A percentile compares a stretch with the other conserved stretches of the same genome.
Evolutionary conservation across 2,113 vertebrate genomes (phyloP).

Genomic region (Misgurnus mizolepis): DNA sequence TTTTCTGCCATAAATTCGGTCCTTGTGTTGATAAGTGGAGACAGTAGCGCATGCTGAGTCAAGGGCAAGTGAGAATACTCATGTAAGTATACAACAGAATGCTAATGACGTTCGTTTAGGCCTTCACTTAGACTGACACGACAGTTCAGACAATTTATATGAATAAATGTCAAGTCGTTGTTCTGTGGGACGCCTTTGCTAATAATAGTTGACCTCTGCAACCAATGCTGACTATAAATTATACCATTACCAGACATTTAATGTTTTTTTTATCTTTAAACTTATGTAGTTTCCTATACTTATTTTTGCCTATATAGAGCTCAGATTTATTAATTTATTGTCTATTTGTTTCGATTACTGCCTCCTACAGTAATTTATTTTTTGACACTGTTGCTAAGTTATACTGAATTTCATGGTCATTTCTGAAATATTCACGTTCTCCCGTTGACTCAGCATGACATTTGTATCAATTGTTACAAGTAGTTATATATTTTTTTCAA

Average conservation of each 20-base stretch:
- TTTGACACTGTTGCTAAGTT: background rate
- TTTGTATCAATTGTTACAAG: constrained; percentile 22
- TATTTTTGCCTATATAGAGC: background rate
- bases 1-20: background rate
- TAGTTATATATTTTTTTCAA: background rate
- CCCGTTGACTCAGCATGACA: constrained; percentile 28
- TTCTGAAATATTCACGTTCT: constrained; percentile 3
- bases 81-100: constrained; percentile 44
- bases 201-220: constrained; percentile 57
- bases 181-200: background rate
- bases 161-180: constrained; percentile 65
- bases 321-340: constrained; percentile 6
- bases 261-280: constrained; percentile 5
- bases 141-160: constrained; percentile 54
- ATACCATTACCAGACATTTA: constrained; percentile 42
- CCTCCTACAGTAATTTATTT: constrained; percentile 10
- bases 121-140: constrained; percentile 38
- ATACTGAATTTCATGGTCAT: constrained; percentile 14
- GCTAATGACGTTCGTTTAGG: constrained; percentile 53
- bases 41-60: constrained; percentile 42
- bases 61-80: constrained; percentile 45
- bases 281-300: constrained; percentile 5
- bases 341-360: background rate
- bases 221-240: constrained; percentile 48
- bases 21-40: constrained; percentile 29